A percentile compares a stretch with the other conserved stretches of the same genome.
Evolutionary conservation across 2,797 vertebrate genomes (phyloP).

Genomic region (Poecilia picta): DNA sequence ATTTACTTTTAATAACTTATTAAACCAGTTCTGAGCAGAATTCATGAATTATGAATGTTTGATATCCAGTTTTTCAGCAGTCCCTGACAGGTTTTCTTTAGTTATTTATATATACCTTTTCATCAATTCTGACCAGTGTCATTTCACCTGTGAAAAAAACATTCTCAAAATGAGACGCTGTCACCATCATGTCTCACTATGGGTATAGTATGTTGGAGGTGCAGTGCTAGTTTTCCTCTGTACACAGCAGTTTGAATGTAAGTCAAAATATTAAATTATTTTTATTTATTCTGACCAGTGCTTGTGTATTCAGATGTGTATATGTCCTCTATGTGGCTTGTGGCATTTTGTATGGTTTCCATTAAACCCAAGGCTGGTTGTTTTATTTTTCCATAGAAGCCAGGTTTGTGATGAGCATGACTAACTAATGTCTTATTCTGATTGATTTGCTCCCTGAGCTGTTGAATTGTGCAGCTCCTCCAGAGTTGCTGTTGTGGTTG

Average conservation of each 20-base stretch:
- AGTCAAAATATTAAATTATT: not conserved
- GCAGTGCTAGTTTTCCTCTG: not conserved
- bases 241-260: not conserved
- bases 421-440: not conserved
- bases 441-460: not conserved
- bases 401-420: not conserved
- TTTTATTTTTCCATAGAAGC: not conserved
- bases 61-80: not conserved
- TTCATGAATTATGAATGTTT: not conserved
- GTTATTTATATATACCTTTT: not conserved
- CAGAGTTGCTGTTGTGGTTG: not conserved
- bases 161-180: not conserved
- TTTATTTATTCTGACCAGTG: not conserved
- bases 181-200: not conserved
- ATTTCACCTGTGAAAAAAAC: not conserved
- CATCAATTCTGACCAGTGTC: not conserved
- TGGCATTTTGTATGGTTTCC: not conserved
- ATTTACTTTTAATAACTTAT: not conserved
- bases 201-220: not conserved
- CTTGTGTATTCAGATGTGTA: not conserved
- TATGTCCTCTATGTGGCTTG: not conserved
- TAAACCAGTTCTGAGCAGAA: not conserved
- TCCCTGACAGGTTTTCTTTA: not conserved
- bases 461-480: not conserved
- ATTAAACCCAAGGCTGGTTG: not conserved